Evolutionary conservation across 2,113 vertebrate genomes (phyloP).

Genomic region (Pycnonotus jocosus): DNA sequence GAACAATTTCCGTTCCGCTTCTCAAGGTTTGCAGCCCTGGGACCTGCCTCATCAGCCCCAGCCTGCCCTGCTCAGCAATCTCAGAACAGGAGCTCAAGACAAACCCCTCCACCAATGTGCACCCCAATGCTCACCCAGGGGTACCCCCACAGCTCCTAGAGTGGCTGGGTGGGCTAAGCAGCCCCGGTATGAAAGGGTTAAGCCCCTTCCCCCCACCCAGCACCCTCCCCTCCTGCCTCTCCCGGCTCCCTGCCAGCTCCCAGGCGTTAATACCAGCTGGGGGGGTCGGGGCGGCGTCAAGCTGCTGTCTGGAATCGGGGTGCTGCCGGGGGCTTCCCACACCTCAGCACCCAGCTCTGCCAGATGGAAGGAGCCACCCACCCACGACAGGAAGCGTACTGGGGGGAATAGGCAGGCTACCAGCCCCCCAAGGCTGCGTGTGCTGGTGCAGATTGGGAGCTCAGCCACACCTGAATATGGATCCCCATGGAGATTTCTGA

Average conservation of each 20-base stretch:
- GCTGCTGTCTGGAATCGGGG: slow-evolving; percentile 18
- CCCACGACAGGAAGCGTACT: neutral
- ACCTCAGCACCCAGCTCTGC: neutral
- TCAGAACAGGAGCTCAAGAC: neutral
- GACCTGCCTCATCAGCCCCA: neutral
- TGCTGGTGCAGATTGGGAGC: neutral
- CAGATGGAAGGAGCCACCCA: slow-evolving; percentile 19
- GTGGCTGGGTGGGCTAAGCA: neutral
- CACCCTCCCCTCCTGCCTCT: neutral
- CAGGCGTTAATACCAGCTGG: slow-evolving; percentile 28
- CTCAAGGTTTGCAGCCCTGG: neutral
- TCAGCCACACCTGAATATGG: neutral
- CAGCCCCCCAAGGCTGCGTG: neutral
- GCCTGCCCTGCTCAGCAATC: neutral
- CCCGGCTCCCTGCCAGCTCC: slow-evolving; percentile 27
- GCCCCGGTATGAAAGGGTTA: neutral
- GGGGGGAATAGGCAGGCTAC: neutral
- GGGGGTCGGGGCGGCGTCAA: neutral
- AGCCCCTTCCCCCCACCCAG: neutral
- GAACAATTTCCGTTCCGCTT: neutral
- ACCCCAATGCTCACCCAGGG: neutral
- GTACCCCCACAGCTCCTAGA: neutral
- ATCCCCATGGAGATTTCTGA: neutral
- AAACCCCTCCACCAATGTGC: neutral
- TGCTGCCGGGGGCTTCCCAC: neutral